A percentile compares a stretch with the other conserved stretches of the same genome.
These are phyloP conservation scores for Ceratina australensis DNA, from an alignment of 1,140 invertebrate genomes.

Conservation along the genomic window DNA sequence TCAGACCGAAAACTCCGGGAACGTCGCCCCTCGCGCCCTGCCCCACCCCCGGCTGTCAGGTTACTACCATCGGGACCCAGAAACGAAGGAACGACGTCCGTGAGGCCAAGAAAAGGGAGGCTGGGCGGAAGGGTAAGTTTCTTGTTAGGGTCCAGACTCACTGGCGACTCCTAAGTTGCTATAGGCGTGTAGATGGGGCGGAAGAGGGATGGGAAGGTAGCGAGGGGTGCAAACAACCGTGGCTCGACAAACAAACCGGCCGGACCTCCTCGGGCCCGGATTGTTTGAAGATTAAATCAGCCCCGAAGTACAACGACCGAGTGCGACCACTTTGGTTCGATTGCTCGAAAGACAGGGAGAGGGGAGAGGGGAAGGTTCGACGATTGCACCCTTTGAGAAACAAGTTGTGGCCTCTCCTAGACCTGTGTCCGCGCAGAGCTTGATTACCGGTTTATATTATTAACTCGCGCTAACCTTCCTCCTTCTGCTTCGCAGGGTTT, in stretches of 20 bases:
- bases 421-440: not conserved
- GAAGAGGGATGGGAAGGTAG: constrained; percentile 38
- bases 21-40: not conserved
- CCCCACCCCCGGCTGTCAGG: constrained; percentile 16
- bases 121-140: constrained; percentile 74
- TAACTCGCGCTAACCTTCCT: not conserved
- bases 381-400: not conserved
- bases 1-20: constrained; percentile 58
- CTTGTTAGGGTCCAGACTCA: constrained; percentile 79
- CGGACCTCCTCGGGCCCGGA: constrained; percentile 44
- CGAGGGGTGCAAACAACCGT: constrained; percentile 62
- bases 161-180: constrained; percentile 71
- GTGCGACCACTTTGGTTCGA: constrained; percentile 53
- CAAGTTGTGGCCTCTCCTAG: not conserved
- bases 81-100: constrained; percentile 55
- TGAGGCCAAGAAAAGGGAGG: constrained; percentile 51
- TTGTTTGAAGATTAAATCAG: constrained; percentile 67
- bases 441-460: constrained; percentile 24
- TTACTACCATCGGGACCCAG: constrained; percentile 49
- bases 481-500: not conserved
- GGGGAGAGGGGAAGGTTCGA: not conserved
- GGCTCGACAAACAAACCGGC: constrained; percentile 62
- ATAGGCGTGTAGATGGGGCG: constrained; percentile 53
- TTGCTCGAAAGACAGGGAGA: constrained; percentile 16
- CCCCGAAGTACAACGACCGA: constrained; percentile 47